These are phyloP conservation scores for Genyomyrus donnyi DNA, from an alignment of 2,113 vertebrate genomes.

Conservation along the genomic window DNA sequence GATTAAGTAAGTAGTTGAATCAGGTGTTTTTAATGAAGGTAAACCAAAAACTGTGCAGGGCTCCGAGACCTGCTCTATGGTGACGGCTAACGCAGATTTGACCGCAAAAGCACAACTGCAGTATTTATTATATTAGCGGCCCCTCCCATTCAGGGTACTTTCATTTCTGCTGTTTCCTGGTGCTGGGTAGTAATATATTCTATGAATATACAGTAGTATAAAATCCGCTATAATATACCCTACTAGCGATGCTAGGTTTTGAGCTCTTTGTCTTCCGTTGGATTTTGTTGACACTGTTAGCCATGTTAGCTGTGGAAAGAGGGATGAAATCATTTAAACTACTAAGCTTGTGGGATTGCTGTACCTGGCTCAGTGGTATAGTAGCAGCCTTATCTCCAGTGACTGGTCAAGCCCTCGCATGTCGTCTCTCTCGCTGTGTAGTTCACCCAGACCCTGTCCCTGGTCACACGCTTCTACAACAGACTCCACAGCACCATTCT, in stretches of 20 bases:
- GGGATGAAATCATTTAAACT: no score
- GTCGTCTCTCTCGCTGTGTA: constrained; percentile 28
- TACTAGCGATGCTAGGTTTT: not conserved
- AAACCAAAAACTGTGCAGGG: no score
- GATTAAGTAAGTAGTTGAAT: no score
- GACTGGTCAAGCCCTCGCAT: not conserved
- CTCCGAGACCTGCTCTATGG: not conserved
- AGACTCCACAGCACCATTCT: constrained; percentile 55
- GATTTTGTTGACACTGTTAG: not conserved
- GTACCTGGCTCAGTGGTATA: not conserved
- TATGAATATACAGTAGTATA: not conserved
- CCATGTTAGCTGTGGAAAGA: not conserved
- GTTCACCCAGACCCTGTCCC: constrained; percentile 54
- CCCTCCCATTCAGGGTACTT: not conserved
- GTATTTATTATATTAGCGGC: not conserved
- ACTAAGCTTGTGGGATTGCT: not conserved
- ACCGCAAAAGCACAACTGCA: not conserved
- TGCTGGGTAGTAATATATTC: not conserved
- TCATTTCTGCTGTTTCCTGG: not conserved
- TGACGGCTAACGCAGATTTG: not conserved
- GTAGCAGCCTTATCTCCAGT: not conserved
- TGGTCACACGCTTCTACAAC: constrained; percentile 60
- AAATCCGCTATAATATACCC: not conserved
- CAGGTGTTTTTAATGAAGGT: no score
- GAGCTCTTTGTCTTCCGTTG: not conserved